Evolutionary conservation across 2,797 vertebrate genomes (phyloP), one percentile per base, ranked within the genome.

Genomic region (Catostomus latipinnis): DNA sequence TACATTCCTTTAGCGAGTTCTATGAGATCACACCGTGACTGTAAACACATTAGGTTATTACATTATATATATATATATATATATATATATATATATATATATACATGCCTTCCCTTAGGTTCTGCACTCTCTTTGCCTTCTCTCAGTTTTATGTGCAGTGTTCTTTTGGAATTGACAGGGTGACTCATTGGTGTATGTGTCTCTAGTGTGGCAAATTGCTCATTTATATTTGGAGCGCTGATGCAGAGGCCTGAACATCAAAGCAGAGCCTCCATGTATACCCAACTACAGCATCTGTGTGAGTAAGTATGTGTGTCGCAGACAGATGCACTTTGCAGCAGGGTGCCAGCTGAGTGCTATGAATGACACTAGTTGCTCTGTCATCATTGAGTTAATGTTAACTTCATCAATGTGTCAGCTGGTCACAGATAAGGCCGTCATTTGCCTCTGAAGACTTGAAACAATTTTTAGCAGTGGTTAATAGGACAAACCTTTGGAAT

Each of bases 141-240:
- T 73, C 53, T 81, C 74, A 50, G 52, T 72, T 16, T 34, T 65
- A 11, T 65, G 72, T 71, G n/a, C 53, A n/a, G 9, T 66, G 63
- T 57, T 81, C 68, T 56, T 78, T 49, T 10, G 61, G 74, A 71
- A 84, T 69, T 84, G 82, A 84, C 80, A 84, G 76, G 13, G 50
- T 69, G 71, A 50, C 78, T 82, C 62, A 77, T 77, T 76, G 78
- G 71, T 71, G 77, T 68, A 81, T 76, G 61, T 81, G 82, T 84
- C 80, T 80, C 69, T 75, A 10, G 76, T 77, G 77, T 71, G 81
- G 74, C 57, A 80, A 86, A 84, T 73, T 75, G 76, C 70, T 78
- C 70, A 81, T 75, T 84, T 86, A 82, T 82, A 82, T 86, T 84
- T 78, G 71, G 82, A 82, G 74, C 12, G 18, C 57, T 65, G 77